Evolutionary conservation across 2,888 invertebrate species (phyloP), one percentile per base, ranked within the genome.

Genomic region (Rotaria socialis): DNA sequence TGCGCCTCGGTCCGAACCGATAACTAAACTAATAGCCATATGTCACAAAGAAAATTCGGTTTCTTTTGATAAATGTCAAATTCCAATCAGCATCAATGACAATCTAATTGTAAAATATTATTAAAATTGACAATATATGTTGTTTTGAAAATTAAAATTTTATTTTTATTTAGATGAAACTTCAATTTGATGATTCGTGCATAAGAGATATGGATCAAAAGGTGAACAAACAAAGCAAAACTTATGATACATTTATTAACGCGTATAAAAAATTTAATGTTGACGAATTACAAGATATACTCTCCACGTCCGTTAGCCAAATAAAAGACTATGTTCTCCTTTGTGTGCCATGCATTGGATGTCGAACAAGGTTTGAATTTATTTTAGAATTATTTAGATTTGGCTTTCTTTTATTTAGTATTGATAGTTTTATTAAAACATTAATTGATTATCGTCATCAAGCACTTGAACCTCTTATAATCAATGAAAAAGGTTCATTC

Each of bases 371-470:
- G 80, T 80, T 47, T 24, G 6, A 24, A 3, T 55, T 55, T 55
- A 3, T 7, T 5, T 19, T 19, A 19, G 5, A 55, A 55, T 55
- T 55, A 1, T 7, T 55, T 55, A 2, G 3, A n/a, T n/a, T n/a
- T n/a, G n/a, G n/a, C n/a, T 55, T 55, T 55, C 22, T 19, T 55
- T 19, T 47, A 41, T 7, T 67, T 47, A 96, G 96, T 91, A 96
- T 96, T 89, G 96, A 96, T 91, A 93, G 95, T 89, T 92, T 96
- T 88, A 96, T 95, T 92, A 94, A 94, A 90, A 95, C 96, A 91
- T 92, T 96, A 89, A 94, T 94, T 90, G 94, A 94, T 91, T 94
- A 95, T 88, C 94, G 95, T 86, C 94, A 95, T 92, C 94, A 95
- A 88, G 95, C 96, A 88, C 92, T 96, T 89, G 95, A 96, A 92